phyloP scores from a whole-genome alignment of 1,140 invertebrate genomes.

The Lethrus apterus region DNA sequence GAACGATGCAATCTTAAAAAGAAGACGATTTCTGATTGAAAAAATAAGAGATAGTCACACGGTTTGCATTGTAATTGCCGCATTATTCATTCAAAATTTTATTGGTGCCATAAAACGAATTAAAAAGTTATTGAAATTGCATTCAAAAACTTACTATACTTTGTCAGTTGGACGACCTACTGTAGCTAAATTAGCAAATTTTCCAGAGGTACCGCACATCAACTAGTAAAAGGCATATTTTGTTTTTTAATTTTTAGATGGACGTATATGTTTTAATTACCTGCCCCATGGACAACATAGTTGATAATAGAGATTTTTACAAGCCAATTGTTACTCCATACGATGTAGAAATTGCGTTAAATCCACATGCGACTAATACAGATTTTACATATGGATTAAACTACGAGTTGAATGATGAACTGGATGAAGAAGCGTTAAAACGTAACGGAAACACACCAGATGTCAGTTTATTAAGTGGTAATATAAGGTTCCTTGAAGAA shows the following conservation, averaged over 20 bases:
- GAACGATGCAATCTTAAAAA: constrained; percentile 59
- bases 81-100: constrained; percentile 75
- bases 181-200: constrained; percentile 87
- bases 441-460: constrained; percentile 40
- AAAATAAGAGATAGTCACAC: constrained; percentile 80
- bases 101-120: constrained; percentile 67
- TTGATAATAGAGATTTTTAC: constrained; percentile 79
- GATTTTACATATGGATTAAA: constrained; percentile 44
- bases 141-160: constrained; percentile 82
- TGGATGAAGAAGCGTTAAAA: constrained; percentile 15
- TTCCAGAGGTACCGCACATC: no score
- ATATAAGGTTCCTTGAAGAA: constrained; percentile 44
- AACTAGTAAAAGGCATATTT: constrained; percentile 14
- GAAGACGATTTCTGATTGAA: constrained; percentile 76
- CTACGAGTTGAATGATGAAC: constrained; percentile 39
- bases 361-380: constrained; percentile 40
- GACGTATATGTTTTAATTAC: constrained; percentile 86
- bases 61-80: constrained; percentile 83
- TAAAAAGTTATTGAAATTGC: constrained; percentile 61
- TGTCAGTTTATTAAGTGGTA: constrained; percentile 63
- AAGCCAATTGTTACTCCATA: constrained; percentile 86
- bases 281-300: constrained; percentile 80
- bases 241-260: constrained; percentile 52
- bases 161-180: constrained; percentile 89
- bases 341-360: constrained; percentile 86